phyloP scores from a whole-genome alignment of 2,113 vertebrate species.

The Aphelocoma coerulescens region DNA sequence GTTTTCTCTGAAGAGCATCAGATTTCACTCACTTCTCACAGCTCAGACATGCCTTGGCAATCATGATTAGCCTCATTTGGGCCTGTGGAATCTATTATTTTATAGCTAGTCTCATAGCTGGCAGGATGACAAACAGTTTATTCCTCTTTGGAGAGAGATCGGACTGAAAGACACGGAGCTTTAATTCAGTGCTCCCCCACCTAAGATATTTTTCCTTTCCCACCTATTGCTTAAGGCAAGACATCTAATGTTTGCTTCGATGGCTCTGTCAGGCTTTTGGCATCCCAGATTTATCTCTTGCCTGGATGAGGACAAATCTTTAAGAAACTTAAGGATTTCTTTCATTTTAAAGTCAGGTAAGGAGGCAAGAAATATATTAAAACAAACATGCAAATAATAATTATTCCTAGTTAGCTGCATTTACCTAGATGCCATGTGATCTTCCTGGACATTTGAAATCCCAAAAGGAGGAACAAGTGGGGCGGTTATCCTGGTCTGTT shows the following conservation, averaged over 20 bases:
- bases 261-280: neutral
- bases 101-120: constrained; percentile 47
- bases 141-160: constrained; percentile 40
- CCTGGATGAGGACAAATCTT: neutral
- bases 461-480: neutral
- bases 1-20: constrained; percentile 63
- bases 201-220: constrained; percentile 15
- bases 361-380: neutral
- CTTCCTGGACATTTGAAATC: neutral
- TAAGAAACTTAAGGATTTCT: neutral
- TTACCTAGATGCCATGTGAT: neutral
- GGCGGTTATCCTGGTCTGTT: neutral
- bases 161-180: constrained; percentile 1
- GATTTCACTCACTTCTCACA: constrained; percentile 51
- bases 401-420: neutral
- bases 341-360: neutral
- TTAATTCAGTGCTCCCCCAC: neutral
- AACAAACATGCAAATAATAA: neutral
- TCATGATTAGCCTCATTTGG: constrained; percentile 57
- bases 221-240: constrained; percentile 12
- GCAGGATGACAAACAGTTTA: constrained; percentile 57
- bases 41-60: constrained; percentile 59
- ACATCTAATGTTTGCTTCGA: neutral
- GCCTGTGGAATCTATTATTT: constrained; percentile 62
- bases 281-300: neutral